Percentiles rank a stretch among this genome's conserved stretches.
Conservation (phyloP, 2,888 invertebrate genomes). For the Smittia sp. region DNA sequence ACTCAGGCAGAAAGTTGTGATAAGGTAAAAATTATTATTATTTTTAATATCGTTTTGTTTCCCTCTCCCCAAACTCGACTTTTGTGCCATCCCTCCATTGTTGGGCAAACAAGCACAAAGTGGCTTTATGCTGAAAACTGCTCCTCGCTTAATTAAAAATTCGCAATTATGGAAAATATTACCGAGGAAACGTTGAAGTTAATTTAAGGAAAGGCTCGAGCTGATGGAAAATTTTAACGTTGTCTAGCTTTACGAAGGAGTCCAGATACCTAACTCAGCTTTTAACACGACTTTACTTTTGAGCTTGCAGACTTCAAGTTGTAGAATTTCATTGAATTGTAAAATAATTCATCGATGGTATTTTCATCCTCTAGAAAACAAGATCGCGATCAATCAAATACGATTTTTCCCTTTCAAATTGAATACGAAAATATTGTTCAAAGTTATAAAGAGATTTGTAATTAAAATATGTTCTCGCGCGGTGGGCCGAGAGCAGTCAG, state of each 20-base stretch:
- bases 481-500: not conserved
- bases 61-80: not conserved
- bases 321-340: too few relatives aligned
- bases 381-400: not conserved
- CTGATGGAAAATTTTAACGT: too few relatives aligned
- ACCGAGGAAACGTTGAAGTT: not conserved
- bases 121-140: too few relatives aligned
- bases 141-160: not conserved
- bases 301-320: too few relatives aligned
- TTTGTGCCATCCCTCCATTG: not conserved
- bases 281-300: too few relatives aligned
- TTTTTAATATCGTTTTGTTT: conserved; percentile 39
- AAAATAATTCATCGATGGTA: too few relatives aligned
- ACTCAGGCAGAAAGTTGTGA: conserved; percentile 47
- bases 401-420: not conserved
- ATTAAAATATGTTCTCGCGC: not conserved
- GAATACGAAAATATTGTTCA: too few relatives aligned
- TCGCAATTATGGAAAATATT: too few relatives aligned
- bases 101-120: too few relatives aligned
- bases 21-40: conserved; percentile 44
- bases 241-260: too few relatives aligned
- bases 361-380: not conserved
- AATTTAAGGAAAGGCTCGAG: not conserved
- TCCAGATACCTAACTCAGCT: too few relatives aligned
- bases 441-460: not conserved